A percentile compares a stretch with the other conserved stretches of the same genome.
Conservation (phyloP, 2,888 invertebrate species). For the Spodoptera picta region DNA sequence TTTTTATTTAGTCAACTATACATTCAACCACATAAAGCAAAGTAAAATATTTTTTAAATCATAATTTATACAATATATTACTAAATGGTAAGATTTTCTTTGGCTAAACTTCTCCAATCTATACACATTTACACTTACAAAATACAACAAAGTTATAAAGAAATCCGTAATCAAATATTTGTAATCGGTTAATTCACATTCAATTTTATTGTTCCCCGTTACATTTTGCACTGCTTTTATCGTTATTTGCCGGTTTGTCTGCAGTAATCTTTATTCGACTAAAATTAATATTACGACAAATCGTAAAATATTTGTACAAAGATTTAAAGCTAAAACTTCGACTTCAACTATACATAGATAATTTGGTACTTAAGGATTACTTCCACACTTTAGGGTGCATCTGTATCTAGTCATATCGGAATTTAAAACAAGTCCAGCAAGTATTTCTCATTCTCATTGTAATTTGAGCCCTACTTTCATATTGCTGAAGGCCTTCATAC, state of each 20-base stretch:
- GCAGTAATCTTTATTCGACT: not conserved
- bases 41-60: constrained; percentile 7
- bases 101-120: constrained; percentile 63
- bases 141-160: not conserved
- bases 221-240: too few relatives aligned
- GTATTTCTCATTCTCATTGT: too few relatives aligned
- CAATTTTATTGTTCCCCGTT: too few relatives aligned
- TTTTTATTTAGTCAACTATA: constrained; percentile 9
- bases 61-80: constrained; percentile 49
- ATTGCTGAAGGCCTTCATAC: too few relatives aligned
- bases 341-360: not conserved
- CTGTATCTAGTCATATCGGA: too few relatives aligned
- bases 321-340: constrained; percentile 25
- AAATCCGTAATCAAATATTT: too few relatives aligned
- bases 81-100: constrained; percentile 67
- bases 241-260: not conserved
- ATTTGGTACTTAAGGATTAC: too few relatives aligned
- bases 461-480: too few relatives aligned
- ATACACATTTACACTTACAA: constrained; percentile 40
- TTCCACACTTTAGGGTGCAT: too few relatives aligned
- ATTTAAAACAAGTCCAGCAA: too few relatives aligned
- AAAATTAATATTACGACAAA: constrained; percentile 7
- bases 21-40: not conserved
- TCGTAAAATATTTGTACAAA: constrained; percentile 33
- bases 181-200: too few relatives aligned